A percentile compares a stretch with the other conserved stretches of the same genome.
Conservation (phyloP, 1,140 invertebrate species). For the Ectropis grisescens region DNA sequence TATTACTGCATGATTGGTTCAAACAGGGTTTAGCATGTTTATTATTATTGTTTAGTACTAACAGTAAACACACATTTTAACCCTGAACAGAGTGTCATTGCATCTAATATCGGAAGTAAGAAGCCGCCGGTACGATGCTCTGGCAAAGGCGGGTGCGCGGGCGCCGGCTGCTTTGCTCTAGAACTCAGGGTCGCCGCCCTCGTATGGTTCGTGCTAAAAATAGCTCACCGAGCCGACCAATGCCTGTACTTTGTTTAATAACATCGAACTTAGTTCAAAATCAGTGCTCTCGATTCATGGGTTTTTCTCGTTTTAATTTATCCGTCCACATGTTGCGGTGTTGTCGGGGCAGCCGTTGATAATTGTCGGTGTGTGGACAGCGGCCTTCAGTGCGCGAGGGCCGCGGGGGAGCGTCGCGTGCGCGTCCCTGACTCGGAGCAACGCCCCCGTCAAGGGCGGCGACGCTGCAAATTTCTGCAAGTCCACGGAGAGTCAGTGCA, state of each 20-base stretch:
- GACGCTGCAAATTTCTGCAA: constrained; percentile 69
- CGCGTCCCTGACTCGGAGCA: constrained; percentile 65
- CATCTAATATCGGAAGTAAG: no score
- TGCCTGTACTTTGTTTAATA: constrained; percentile 8
- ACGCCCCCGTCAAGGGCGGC: constrained; percentile 68
- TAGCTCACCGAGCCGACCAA: constrained; percentile 29
- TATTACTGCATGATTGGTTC: no score
- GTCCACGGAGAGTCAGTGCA: constrained; percentile 61
- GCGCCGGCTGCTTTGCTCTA: constrained; percentile 26
- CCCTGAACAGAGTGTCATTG: no score
- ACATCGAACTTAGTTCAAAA: no score
- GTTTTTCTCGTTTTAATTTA: no score
- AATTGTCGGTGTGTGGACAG: background rate
- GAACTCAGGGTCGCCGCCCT: constrained; percentile 42
- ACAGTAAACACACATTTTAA: no score
- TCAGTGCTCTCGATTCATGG: constrained; percentile 1
- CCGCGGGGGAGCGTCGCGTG: constrained; percentile 57
- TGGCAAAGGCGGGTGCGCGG: constrained; percentile 9
- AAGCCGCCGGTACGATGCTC: no score
- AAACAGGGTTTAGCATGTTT: no score
- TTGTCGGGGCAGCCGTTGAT: background rate
- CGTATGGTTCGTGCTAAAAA: constrained; percentile 39
- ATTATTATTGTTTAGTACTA: no score
- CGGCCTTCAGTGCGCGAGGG: constrained; percentile 15
- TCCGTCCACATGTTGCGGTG: no score